A percentile compares a stretch with the other conserved stretches of the same genome.
phyloP scores from a whole-genome alignment of 37 sponge, comb jelly and placozoan species.

The Theonella swinhoei region DNA sequence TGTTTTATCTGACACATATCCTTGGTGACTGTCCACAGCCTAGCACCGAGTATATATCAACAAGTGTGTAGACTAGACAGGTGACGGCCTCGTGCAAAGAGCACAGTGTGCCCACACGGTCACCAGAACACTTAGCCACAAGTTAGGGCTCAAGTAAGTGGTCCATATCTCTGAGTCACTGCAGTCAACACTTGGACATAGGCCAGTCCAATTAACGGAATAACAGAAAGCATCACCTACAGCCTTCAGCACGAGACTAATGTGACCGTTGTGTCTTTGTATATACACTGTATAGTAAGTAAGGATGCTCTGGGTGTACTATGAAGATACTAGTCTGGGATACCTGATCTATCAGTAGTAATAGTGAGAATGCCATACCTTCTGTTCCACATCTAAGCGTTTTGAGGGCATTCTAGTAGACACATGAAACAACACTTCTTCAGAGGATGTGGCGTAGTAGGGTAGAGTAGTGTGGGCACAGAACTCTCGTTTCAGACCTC shows the following conservation, averaged over 20 bases:
- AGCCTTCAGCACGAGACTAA: no score
- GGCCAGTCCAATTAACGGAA: not conserved
- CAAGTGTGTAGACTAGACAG: no score
- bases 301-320: no score
- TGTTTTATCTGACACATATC: no score
- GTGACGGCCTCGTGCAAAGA: no score
- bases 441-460: slow-evolving; percentile 93
- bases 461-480: slow-evolving; percentile 62
- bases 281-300: no score
- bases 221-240: not conserved
- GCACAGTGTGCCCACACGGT: not conserved
- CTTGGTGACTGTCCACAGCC: no score
- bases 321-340: no score
- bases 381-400: slow-evolving; percentile 44
- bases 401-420: slow-evolving; percentile 86
- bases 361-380: slow-evolving; percentile 3
- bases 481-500: slow-evolving; percentile 73
- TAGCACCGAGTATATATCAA: no score
- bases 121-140: not conserved
- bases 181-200: not conserved
- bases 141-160: not conserved
- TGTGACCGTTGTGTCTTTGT: no score
- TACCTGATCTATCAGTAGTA: not conserved
- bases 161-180: not conserved
- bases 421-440: slow-evolving; percentile 96